A percentile compares a stretch with the other conserved stretches of the same genome.
Conservation (phyloP, 2,888 invertebrate species). For the Caenorhabditis wallacei region DNA sequence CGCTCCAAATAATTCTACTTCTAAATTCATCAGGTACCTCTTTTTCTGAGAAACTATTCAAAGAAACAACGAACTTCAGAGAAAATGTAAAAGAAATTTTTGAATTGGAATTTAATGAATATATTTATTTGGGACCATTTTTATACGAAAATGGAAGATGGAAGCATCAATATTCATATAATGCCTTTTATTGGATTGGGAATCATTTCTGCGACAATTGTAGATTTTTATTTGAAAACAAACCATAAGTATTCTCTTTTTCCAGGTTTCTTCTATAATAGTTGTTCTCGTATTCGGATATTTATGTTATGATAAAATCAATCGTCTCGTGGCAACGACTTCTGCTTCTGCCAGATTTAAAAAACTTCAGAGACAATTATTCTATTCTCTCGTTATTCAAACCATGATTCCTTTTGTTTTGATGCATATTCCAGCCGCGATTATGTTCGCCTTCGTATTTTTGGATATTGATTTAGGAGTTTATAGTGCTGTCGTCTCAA, state of each 20-base stretch:
- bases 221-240: conserved; percentile 2
- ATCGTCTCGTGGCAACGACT: conserved; percentile 27
- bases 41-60: too few species aligned
- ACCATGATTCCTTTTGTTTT: conserved; percentile 46
- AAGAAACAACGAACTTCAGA: neutral
- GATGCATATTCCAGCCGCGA: conserved; percentile 44
- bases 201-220: conserved; percentile 44
- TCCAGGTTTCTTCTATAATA: conserved; percentile 40
- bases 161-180: conserved; percentile 4
- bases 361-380: conserved; percentile 47
- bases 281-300: conserved; percentile 40
- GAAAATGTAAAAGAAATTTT: conserved; percentile 26
- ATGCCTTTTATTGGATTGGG: conserved; percentile 40
- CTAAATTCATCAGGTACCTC: conserved; percentile 24
- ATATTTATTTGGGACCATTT: conserved; percentile 27
- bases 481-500: conserved; percentile 49
- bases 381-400: conserved; percentile 51
- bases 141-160: conserved; percentile 36
- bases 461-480: conserved; percentile 49
- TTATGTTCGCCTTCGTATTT: conserved; percentile 39
- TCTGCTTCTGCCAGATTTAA: conserved; percentile 23
- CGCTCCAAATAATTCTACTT: conserved; percentile 2
- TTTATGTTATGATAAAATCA: conserved; percentile 39
- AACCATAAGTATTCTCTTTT: too few species aligned
- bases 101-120: conserved; percentile 21